Evolutionary conservation across 2,797 vertebrate species (phyloP).

Genomic region (Pyrocephalus nanus): DNA sequence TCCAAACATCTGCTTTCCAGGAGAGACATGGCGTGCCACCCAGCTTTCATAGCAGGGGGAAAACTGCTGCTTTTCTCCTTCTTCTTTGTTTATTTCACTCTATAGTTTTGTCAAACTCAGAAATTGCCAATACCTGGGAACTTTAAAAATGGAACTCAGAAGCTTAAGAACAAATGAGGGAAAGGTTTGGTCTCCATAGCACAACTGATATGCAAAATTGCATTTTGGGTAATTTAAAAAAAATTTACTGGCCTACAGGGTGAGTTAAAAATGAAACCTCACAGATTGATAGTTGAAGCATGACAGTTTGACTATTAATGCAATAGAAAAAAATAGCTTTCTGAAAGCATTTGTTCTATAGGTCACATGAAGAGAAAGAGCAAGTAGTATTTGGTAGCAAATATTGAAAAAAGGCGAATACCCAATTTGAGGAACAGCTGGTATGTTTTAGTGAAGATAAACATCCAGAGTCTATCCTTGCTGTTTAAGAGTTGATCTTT

Average conservation of each 20-base stretch:
- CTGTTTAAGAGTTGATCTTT: constrained; percentile 1
- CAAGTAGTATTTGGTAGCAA: not conserved
- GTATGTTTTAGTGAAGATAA: constrained; percentile 21
- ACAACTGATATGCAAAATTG: not conserved
- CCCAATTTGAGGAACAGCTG: not conserved
- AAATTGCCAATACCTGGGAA: not conserved
- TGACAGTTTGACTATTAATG: not conserved
- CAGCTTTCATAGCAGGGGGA: not conserved
- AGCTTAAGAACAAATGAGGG: not conserved
- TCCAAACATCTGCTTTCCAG: not conserved
- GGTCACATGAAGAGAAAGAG: not conserved
- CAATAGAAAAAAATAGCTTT: not conserved
- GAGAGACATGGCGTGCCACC: rapidly evolving
- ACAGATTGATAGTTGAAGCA: not conserved
- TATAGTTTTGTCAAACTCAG: not conserved
- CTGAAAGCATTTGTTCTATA: not conserved
- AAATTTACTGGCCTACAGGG: not conserved
- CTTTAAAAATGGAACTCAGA: not conserved
- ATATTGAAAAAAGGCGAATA: not conserved
- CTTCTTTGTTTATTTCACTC: not conserved
- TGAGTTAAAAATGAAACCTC: not conserved
- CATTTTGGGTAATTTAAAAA: not conserved
- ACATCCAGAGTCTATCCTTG: not conserved
- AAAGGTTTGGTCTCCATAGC: rapidly evolving
- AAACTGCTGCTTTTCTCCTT: not conserved